A percentile compares a stretch with the other conserved stretches of the same genome.
Conservation (phyloP, 1,140 invertebrate genomes). For the Stegodyphus mimosarum region DNA sequence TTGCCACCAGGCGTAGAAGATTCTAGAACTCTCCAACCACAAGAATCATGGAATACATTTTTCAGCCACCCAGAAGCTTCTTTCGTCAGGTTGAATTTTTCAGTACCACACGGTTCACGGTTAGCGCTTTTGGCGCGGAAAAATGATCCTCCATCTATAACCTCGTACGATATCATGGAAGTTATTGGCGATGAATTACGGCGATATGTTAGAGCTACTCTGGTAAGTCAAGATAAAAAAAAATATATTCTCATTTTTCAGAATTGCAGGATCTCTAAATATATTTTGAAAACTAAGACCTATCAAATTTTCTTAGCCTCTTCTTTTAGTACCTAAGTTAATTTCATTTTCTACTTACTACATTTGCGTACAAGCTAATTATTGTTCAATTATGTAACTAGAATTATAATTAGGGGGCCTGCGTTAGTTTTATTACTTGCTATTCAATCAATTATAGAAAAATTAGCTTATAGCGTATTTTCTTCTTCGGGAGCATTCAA, state of each 20-base stretch:
- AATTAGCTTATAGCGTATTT: too few species aligned
- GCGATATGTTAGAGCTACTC: slow-evolving; percentile 33
- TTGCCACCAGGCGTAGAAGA: slow-evolving; percentile 78
- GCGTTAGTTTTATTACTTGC: too few species aligned
- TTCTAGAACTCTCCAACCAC: slow-evolving; percentile 87
- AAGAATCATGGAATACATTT: slow-evolving; percentile 96
- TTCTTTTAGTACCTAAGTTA: too few species aligned
- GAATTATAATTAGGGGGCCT: too few species aligned
- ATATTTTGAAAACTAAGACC: too few species aligned
- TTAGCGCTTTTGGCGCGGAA: slow-evolving; percentile 92
- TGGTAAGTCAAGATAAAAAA: slow-evolving; percentile 19
- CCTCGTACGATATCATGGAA: slow-evolving; percentile 94
- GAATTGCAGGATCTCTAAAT: background rate
- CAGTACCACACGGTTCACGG: slow-evolving; percentile 88
- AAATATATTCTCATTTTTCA: background rate
- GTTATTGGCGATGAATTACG: slow-evolving; percentile 73
- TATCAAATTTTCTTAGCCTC: too few species aligned
- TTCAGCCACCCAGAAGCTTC: slow-evolving; percentile 92
- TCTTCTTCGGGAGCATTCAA: too few species aligned
- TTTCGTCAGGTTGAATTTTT: slow-evolving; percentile 93
- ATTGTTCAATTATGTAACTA: too few species aligned
- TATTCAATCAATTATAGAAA: too few species aligned
- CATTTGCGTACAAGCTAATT: too few species aligned
- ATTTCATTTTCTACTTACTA: too few species aligned
- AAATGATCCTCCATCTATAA: slow-evolving; percentile 93